Percentiles rank a stretch among this genome's conserved stretches.
These are phyloP conservation scores for Anguilla megastoma DNA, from an alignment of 2,797 vertebrate species.

Conservation along the genomic window DNA sequence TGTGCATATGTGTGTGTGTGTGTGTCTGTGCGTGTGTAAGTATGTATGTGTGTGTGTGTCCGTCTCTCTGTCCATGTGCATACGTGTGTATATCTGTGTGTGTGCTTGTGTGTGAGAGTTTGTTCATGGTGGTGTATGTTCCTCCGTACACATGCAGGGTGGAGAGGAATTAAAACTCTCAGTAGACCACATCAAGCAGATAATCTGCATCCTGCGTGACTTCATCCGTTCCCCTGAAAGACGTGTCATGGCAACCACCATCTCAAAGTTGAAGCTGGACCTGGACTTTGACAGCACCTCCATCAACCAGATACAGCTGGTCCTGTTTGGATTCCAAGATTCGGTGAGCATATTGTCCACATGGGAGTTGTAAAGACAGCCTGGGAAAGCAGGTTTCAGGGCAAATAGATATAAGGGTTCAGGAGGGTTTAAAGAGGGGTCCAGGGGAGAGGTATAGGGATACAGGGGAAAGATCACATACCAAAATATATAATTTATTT, in stretches of 20 bases:
- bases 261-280: slow-evolving; percentile 91
- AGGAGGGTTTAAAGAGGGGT: too few relatives aligned
- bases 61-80: slow-evolving; percentile 32
- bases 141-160: slow-evolving; percentile 68
- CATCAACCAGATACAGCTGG: slow-evolving; percentile 92
- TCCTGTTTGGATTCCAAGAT: slow-evolving; percentile 94
- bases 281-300: slow-evolving; percentile 91
- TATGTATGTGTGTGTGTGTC: background rate
- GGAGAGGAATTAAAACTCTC: slow-evolving; percentile 87
- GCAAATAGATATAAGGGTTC: too few relatives aligned
- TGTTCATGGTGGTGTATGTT: background rate
- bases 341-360: slow-evolving; percentile 72
- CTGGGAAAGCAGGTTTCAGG: too few relatives aligned
- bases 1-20: background rate
- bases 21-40: slow-evolving; percentile 9
- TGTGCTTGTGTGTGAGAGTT: slow-evolving; percentile 26
- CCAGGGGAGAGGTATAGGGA: background rate
- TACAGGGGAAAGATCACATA: background rate
- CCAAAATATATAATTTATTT: too few relatives aligned
- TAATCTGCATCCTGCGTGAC: slow-evolving; percentile 91
- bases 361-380: background rate
- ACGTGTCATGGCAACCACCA: slow-evolving; percentile 89
- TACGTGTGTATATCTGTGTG: background rate
- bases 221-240: slow-evolving; percentile 91
- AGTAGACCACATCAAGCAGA: slow-evolving; percentile 88